Evolutionary conservation across 2,888 invertebrate genomes (phyloP), one percentile per base, ranked within the genome.

Genomic region (Pollenia angustigena): DNA sequence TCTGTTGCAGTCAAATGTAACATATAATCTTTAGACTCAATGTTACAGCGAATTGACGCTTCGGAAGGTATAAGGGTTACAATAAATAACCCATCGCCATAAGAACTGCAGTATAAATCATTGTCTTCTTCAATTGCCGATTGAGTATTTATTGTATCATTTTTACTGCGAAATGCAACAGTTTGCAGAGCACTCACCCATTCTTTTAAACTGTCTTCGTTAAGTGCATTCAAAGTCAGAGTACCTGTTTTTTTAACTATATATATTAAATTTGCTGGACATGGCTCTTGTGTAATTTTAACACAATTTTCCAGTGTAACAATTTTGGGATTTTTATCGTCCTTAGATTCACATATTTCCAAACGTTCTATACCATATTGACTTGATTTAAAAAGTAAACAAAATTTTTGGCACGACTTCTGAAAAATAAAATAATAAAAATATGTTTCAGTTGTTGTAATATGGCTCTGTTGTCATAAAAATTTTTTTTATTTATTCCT

Each of bases 251-350:
- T 97, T 88, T 97, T 97, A 83, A 97, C 95, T 90, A 98, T 95
- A 88, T 92, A 93, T 87, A 95, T 95, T 88, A 95, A 94, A 90
- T 95, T 95, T 80, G 95, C 94, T 84, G 91, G 95, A 93, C 95
- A 94, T 91, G 95, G 94, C 92, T 93, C 93, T 92, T 95, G 95
- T 87, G 95, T 95, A 90, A 98, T 97, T 95, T 98, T 98, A 58
- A 97, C 96, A 92, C 97, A 97, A 92, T 97, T 97, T 94, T 97
- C 97, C 76, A 98, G 94, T 0, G 97, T 97, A 87, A 98, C 96
- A 85, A 97, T 97, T 92, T 96, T 95, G 48, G 96, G 95, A 90
- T 96, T 95, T 85, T 94, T 93, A 91, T 97, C 97, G 88, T 97
- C 97, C 92, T 96, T 96, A 90, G 94, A 95, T 89, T 98, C 98